phyloP scores from a whole-genome alignment of 2,888 invertebrate species.

The Cephus sareptanus region DNA sequence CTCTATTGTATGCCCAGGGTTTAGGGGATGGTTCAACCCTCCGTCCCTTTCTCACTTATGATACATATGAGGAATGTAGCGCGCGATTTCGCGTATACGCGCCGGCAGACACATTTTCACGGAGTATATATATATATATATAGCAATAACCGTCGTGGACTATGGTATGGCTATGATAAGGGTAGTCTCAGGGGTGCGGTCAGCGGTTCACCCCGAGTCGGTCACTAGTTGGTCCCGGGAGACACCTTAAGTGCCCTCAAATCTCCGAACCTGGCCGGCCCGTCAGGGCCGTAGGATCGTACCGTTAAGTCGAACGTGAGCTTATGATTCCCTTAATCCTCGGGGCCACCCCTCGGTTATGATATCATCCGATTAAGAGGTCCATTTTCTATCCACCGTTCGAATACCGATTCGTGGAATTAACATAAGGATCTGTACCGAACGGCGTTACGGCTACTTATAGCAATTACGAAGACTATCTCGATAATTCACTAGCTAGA shows the following conservation, averaged over 20 bases:
- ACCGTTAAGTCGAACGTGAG: not conserved
- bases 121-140: not conserved
- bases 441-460: not conserved
- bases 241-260: slow-evolving; percentile 23
- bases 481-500: not conserved
- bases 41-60: not conserved
- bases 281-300: not conserved
- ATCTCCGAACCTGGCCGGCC: slow-evolving; percentile 11
- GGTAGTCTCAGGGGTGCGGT: slow-evolving; percentile 12
- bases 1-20: not conserved
- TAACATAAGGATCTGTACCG: not conserved
- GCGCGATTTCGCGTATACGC: not conserved
- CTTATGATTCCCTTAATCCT: not conserved
- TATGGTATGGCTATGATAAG: slow-evolving; percentile 12
- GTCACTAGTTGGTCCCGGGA: slow-evolving; percentile 23
- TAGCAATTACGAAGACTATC: not conserved
- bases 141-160: not conserved
- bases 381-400: not conserved
- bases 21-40: not conserved
- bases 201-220: slow-evolving; percentile 19
- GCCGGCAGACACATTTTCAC: not conserved
- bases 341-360: not conserved
- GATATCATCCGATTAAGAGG: not conserved
- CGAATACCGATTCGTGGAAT: not conserved
- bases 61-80: not conserved